A percentile compares a stretch with the other conserved stretches of the same genome.
phyloP scores from a whole-genome alignment of 2,113 vertebrate species.

The Scartelaos histophorus region DNA sequence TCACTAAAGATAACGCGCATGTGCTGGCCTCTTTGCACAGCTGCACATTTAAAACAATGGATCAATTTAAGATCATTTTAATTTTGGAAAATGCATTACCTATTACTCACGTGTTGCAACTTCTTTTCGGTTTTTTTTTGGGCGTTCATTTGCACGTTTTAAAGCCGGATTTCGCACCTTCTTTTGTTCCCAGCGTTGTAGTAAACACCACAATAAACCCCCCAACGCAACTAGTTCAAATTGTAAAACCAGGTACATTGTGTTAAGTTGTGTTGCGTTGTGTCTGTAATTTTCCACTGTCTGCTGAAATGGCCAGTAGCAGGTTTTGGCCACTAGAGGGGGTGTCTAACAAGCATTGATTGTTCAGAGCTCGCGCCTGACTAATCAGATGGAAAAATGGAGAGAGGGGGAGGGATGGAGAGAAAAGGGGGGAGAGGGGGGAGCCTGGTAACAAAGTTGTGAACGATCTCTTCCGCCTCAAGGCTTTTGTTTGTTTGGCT shows the following conservation, averaged over 20 bases:
- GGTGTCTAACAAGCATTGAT: slow-evolving; percentile 42
- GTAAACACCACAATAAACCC: neutral
- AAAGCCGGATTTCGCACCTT: neutral
- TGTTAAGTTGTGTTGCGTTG: neutral
- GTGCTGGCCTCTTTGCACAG: neutral
- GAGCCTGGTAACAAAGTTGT: slow-evolving; percentile 37
- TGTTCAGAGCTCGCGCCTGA: slow-evolving; percentile 47
- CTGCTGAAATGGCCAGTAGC: slow-evolving; percentile 22
- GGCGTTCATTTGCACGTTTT: neutral
- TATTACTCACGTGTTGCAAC: neutral
- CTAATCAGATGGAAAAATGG: slow-evolving; percentile 55
- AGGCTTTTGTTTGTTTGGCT: slow-evolving; percentile 10
- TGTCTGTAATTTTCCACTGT: slow-evolving; percentile 57
- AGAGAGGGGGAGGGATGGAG: no score
- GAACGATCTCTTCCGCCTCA: slow-evolving; percentile 30
- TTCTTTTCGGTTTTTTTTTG: neutral
- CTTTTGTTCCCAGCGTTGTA: neutral
- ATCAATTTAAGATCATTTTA: neutral
- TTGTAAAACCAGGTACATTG: neutral
- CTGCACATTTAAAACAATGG: neutral
- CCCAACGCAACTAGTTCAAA: neutral
- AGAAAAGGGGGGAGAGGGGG: slow-evolving; percentile 30
- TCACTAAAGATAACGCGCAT: neutral
- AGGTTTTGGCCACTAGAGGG: slow-evolving; percentile 51
- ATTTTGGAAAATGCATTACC: no score